Base-by-base conservation (phyloP, 2,113 vertebrate species). In the Heloderma charlesbogerti region DNA sequence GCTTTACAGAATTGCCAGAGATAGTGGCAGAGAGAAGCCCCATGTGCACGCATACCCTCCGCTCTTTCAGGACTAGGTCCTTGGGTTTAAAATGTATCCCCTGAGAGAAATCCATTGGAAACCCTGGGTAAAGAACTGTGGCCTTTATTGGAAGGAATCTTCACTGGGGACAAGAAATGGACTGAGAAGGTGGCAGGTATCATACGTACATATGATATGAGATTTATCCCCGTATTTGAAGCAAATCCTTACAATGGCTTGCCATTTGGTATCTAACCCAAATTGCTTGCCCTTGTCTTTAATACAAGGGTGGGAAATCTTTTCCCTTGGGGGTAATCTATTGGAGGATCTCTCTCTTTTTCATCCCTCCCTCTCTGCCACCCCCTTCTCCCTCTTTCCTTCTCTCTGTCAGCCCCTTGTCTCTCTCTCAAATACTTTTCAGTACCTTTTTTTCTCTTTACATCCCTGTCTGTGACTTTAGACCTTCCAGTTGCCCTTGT, bases 1-100 rank as follows among this genome's bases (percentile, higher is more conserved):
- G 74, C 31, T 75, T 57, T 90, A 84, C 31, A 51, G 37, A 89
- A 92, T 22, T 69, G 74, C 45, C 87, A 57, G 6, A n/a, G 25
- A 51, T 16, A 90, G 31, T 27, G 60, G 60, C 1, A 34, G 7
- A 88, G 48, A 78, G 25, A n/a, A 78, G 88, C 1, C 0, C 25
- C 74, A 34, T 67, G 6, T 57, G 89, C 71, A 66, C 20, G 15
- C 81, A 2, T 48, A 77, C 82, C 40, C 43, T 51, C 34, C 6
- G 43, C 25, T 78, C 45, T 27, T 81, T 27, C 6, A 45, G 66
- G 67, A 27, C 86, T 0, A 0, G 12, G 7, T 4, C 15, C 60
- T 13, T 16, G 43, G 77, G 9, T 63, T 48, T 75, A 79, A 87
- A 88, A 83, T 34, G 25, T 54, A 0, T 40, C 57, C 43, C 29